A percentile compares a stretch with the other conserved stretches of the same genome.
Conservation (phyloP, 92 coral and sea anemone genomes). For the Meandrina meandrites region DNA sequence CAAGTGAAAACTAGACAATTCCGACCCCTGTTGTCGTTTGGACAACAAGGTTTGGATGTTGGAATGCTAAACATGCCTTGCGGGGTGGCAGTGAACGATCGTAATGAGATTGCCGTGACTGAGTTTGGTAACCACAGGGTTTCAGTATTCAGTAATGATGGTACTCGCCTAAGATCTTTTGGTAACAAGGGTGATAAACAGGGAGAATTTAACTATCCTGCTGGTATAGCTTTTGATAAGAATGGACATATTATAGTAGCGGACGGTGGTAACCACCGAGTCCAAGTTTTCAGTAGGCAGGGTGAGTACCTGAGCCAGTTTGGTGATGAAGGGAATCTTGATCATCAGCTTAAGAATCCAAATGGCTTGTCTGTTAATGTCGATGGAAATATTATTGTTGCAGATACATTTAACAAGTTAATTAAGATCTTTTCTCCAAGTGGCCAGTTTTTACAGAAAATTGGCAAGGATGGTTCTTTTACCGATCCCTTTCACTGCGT, state of each 20-base stretch:
- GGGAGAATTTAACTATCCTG: constrained; percentile 19
- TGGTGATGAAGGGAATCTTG: not conserved
- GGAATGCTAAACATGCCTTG: constrained; percentile 33
- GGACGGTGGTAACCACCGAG: constrained; percentile 21
- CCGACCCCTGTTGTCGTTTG: constrained; percentile 2
- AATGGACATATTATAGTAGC: not conserved
- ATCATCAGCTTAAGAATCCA: not conserved
- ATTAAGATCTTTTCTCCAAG: constrained; percentile 2
- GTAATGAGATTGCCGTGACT: constrained; percentile 38
- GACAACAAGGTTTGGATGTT: constrained; percentile 1
- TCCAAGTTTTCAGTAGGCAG: not conserved
- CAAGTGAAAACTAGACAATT: not conserved
- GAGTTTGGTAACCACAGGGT: constrained; percentile 18
- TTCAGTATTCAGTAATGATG: constrained; percentile 18
- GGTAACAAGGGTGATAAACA: constrained; percentile 19
- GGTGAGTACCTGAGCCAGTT: not conserved
- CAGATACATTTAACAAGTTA: not conserved
- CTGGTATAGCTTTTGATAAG: constrained; percentile 22
- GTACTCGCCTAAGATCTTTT: constrained; percentile 7
- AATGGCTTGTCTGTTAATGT: not conserved
- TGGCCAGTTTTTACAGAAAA: not conserved
- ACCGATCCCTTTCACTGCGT: constrained; percentile 10
- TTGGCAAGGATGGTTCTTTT: not conserved
- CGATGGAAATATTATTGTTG: constrained; percentile 27
- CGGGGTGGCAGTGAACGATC: constrained; percentile 44